phyloP scores from a whole-genome alignment of 53 echinoderm and acorn worm genomes.

The Hippasteria phrygiana region DNA sequence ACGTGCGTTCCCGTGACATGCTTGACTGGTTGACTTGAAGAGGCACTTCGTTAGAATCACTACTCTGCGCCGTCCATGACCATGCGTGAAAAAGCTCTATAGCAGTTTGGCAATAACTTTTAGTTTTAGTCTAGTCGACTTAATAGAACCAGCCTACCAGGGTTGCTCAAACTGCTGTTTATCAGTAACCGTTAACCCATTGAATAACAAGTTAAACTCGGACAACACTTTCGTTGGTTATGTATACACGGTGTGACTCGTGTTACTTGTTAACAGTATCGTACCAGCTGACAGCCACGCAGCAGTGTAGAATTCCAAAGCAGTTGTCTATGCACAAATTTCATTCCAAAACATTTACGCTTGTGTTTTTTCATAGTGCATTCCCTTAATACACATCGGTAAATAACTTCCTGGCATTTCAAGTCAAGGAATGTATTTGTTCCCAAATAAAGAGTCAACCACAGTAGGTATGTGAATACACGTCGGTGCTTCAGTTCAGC shows the following conservation, averaged over 20 bases:
- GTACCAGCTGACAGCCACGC: not conserved
- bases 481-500: not conserved
- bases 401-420: not conserved
- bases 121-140: no score
- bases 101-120: no score
- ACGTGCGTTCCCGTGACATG: no score
- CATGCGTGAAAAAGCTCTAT: no score
- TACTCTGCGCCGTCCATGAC: no score
- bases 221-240: no score
- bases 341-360: no score
- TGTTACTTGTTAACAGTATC: not conserved
- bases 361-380: not conserved
- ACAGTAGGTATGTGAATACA: constrained; percentile 30
- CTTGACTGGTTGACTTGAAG: no score
- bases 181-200: not conserved
- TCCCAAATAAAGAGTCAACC: not conserved
- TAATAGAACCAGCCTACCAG: no score
- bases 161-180: not conserved
- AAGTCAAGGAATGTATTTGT: constrained; percentile 37
- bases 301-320: not conserved
- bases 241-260: no score
- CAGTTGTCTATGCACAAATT: not conserved
- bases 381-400: not conserved
- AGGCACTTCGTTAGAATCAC: no score
- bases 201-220: not conserved